Conservation (phyloP, 1,140 invertebrate genomes). For the Temnothorax nylanderi region DNA sequence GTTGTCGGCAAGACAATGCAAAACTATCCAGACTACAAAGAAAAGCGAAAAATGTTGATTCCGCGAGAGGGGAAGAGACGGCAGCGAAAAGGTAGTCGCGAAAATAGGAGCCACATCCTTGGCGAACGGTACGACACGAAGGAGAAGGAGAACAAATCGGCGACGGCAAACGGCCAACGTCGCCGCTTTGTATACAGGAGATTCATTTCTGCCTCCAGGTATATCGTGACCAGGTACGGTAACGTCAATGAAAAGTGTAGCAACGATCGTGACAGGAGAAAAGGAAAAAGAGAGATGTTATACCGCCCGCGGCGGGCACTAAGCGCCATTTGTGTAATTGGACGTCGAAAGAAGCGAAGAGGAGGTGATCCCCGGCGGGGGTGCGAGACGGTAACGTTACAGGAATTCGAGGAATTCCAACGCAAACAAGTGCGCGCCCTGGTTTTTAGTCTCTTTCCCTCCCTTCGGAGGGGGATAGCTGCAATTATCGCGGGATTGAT, state of each 20-base stretch:
- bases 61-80: neutral
- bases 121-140: neutral
- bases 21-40: neutral
- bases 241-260: constrained; percentile 42
- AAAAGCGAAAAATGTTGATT: neutral
- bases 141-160: neutral
- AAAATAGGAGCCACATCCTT: neutral
- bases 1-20: neutral
- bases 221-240: constrained; percentile 41
- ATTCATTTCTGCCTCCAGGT: constrained; percentile 7
- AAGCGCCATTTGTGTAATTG: constrained; percentile 47
- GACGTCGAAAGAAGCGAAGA: constrained; percentile 10
- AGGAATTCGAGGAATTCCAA: constrained; percentile 1
- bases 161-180: constrained; percentile 12
- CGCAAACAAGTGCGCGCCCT: neutral
- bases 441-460: neutral
- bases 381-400: neutral
- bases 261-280: neutral
- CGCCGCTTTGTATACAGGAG: neutral
- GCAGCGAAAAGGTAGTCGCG: neutral
- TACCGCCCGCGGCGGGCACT: neutral
- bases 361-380: neutral
- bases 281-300: neutral
- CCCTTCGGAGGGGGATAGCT: neutral
- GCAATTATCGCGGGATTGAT: neutral